Conservation (phyloP, 2,797 vertebrate genomes). For the Crocidura indochinensis region DNA sequence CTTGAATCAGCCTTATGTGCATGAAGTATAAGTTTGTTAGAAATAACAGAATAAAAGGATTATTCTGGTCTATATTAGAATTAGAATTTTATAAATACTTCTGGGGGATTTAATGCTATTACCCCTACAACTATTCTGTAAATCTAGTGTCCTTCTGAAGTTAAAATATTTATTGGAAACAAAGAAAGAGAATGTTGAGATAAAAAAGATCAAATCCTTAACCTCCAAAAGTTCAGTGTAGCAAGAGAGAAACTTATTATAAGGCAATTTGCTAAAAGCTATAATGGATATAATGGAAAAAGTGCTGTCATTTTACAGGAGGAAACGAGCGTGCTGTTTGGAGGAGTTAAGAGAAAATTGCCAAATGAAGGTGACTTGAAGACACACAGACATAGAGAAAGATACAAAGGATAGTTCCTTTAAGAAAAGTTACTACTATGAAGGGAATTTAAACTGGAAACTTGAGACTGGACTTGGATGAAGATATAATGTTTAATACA, state of each 20-base stretch:
- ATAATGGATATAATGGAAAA: conserved; percentile 48
- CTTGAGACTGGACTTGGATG: neutral
- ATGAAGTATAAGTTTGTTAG: neutral
- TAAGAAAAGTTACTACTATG: conserved; percentile 41
- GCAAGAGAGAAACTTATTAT: conserved; percentile 69
- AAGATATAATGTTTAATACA: conserved; percentile 39
- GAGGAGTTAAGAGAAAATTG: conserved; percentile 62
- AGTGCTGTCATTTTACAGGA: conserved; percentile 55
- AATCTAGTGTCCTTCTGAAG: conserved; percentile 34
- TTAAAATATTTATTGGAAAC: conserved; percentile 30
- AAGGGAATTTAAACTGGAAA: conserved; percentile 15
- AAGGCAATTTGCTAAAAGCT: conserved; percentile 67
- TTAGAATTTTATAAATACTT: conserved; percentile 29
- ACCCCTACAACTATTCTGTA: conserved; percentile 43
- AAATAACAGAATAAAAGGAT: neutral
- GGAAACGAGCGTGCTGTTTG: conserved; percentile 43
- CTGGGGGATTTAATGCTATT: neutral
- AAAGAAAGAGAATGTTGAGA: conserved; percentile 22
- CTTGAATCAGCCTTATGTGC: neutral
- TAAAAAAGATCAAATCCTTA: conserved; percentile 66
- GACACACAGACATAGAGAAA: neutral
- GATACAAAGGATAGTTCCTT: neutral
- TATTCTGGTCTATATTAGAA: neutral
- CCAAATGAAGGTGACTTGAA: conserved; percentile 37
- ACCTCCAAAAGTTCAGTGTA: conserved; percentile 51